A percentile compares a stretch with the other conserved stretches of the same genome.
These are phyloP conservation scores for Zaprionus inermis DNA, from an alignment of 1,140 invertebrate genomes.

Conservation along the genomic window DNA sequence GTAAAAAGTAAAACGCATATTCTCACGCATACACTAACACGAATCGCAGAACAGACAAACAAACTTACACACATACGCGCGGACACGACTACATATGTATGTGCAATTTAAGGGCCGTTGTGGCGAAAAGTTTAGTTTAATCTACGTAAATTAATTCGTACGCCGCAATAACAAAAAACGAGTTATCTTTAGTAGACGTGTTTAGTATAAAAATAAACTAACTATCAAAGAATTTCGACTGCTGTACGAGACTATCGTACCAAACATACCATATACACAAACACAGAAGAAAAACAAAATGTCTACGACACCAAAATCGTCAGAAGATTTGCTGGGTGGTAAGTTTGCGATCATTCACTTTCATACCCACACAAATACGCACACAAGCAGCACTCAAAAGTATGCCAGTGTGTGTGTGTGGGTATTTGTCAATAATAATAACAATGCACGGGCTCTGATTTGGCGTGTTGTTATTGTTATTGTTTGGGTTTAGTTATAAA, in stretches of 20 bases:
- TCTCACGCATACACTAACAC: conserved; percentile 63
- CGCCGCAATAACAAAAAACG: conserved; percentile 58
- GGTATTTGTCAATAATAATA: conserved; percentile 52
- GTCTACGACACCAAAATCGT: conserved; percentile 80
- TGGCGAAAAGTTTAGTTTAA: conserved; percentile 61
- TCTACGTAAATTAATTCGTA: conserved; percentile 56
- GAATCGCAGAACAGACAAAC: conserved; percentile 39
- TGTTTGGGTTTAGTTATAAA: conserved; percentile 47
- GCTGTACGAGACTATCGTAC: conserved; percentile 35
- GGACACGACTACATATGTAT: conserved; percentile 22
- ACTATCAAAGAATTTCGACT: conserved; percentile 37
- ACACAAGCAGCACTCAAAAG: not conserved
- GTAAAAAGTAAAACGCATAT: conserved; percentile 78
- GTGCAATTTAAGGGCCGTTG: conserved; percentile 66
- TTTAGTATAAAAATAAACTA: conserved; percentile 54
- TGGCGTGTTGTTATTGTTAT: conserved; percentile 43
- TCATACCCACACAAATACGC: conserved; percentile 1
- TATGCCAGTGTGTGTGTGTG: conserved; percentile 14
- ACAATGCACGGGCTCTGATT: conserved; percentile 37
- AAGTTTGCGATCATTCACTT: conserved; percentile 54
- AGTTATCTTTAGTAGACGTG: conserved; percentile 71
- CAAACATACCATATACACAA: conserved; percentile 24
- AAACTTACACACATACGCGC: conserved; percentile 19
- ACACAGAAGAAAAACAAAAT: conserved; percentile 64
- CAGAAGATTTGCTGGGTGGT: conserved; percentile 79